Evolutionary conservation across 1,140 invertebrate genomes (phyloP), one percentile per base, ranked within the genome.

Genomic region (Penaeus chinensis): DNA sequence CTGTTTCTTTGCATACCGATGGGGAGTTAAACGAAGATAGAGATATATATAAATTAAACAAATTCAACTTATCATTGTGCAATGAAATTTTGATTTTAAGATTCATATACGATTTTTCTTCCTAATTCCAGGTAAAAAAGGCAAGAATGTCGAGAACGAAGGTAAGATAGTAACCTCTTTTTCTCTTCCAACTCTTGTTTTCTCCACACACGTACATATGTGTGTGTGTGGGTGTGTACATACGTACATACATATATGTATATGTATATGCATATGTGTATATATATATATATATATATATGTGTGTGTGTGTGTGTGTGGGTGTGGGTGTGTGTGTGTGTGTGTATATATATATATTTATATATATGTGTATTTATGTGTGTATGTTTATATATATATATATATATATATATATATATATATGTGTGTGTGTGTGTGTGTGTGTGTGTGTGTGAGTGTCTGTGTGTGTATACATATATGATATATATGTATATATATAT

Each of bases 251-350:
- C 5, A 66, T 66, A 66, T 66, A 24, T 66, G 5, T 13, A 66
- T 66, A 24, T 22, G 5, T 66, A 66, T 66, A 22, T 66, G 5
- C 5, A 66, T 66, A 24, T 66, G 5, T 66, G 5, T 66, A 24
- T 66, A 66, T 66, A 66, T 66, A 66, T 66, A 66, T 66, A 66
- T 66, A 24, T 66, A 66, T 66, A 66, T 24, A 24, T 66, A 66
- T 66, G 5, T 66, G 4, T 66, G 7, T 66, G 7, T 66, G 7
- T 66, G 7, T 66, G 7, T 24, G 7, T 66, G 7, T 66, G 7
- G 2, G 7, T 66, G 7, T 7, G 7, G 2, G 7, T 66, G 7
- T 66, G 7, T 66, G 7, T 7, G 7, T 66, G 7, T 66, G 7
- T 66, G 7, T 7, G 7, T 66, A 66, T 7, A 66, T 66, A 66